phyloP scores from a whole-genome alignment of 2,113 vertebrate species.

The Carollia perspicillata region DNA sequence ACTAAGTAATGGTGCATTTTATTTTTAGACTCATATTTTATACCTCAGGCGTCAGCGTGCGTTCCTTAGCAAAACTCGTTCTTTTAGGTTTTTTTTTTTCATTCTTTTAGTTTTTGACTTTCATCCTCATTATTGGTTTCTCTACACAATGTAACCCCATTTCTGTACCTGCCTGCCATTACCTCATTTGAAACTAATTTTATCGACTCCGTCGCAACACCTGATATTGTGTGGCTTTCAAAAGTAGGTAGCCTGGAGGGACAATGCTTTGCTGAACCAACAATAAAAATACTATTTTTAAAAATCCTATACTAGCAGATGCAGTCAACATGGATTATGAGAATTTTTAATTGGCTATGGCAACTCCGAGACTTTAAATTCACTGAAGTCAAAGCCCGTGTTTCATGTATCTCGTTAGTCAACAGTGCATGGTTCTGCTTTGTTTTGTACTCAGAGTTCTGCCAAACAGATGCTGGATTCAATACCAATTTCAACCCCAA shows the following conservation, averaged over 20 bases:
- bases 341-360: background rate
- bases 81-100: background rate
- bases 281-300: background rate
- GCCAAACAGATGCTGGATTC: constrained; percentile 6
- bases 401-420: background rate
- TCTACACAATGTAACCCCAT: background rate
- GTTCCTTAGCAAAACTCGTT: background rate
- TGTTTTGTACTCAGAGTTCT: background rate
- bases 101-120: background rate
- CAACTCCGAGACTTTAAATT: background rate
- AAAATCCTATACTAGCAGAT: background rate
- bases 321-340: background rate
- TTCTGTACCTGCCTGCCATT: background rate
- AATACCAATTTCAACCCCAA: background rate
- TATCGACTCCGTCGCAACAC: constrained; percentile 2
- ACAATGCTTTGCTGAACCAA: background rate
- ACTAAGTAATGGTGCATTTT: background rate
- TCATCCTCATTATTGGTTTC: background rate
- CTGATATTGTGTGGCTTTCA: background rate
- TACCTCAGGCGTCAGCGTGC: background rate
- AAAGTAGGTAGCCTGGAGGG: background rate
- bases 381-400: background rate
- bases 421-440: background rate
- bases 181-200: constrained; percentile 2
- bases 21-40: background rate